Percentiles rank a stretch among this genome's conserved stretches.
Conservation (phyloP, 2,888 invertebrate species). For the Margaritifera margaritifera region DNA sequence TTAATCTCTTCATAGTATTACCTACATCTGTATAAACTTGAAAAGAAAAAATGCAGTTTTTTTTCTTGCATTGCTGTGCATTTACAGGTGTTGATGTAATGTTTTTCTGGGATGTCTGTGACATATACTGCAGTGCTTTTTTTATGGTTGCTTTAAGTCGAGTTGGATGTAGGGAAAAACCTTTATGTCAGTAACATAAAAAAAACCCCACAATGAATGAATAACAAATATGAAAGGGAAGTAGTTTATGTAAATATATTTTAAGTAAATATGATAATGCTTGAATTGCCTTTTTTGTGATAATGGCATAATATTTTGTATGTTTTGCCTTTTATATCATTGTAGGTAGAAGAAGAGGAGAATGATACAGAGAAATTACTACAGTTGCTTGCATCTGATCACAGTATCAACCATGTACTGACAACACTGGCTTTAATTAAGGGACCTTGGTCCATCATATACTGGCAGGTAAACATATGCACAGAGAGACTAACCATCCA, state of each 20-base stretch:
- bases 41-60: too few relatives aligned
- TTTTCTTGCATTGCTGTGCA: too few relatives aligned
- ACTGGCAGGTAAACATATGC: constrained; percentile 75
- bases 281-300: neutral
- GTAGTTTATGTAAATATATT: neutral
- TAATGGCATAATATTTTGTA: neutral
- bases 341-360: constrained; percentile 49
- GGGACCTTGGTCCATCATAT: constrained; percentile 90
- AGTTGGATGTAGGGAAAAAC: too few relatives aligned
- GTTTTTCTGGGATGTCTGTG: too few relatives aligned
- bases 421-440: constrained; percentile 78
- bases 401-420: constrained; percentile 63
- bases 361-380: constrained; percentile 68
- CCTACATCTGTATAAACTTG: too few relatives aligned
- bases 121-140: too few relatives aligned
- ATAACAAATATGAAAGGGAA: neutral
- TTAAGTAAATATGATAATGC: neutral
- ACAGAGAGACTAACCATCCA: too few relatives aligned
- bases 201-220: too few relatives aligned
- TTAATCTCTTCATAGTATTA: too few relatives aligned
- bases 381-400: constrained; percentile 45
- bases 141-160: too few relatives aligned
- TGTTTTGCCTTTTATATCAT: constrained; percentile 4
- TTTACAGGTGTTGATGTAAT: too few relatives aligned
- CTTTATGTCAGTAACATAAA: too few relatives aligned